Conservation (phyloP, 2,113 vertebrate genomes). For the Burhinus bistriatus region DNA sequence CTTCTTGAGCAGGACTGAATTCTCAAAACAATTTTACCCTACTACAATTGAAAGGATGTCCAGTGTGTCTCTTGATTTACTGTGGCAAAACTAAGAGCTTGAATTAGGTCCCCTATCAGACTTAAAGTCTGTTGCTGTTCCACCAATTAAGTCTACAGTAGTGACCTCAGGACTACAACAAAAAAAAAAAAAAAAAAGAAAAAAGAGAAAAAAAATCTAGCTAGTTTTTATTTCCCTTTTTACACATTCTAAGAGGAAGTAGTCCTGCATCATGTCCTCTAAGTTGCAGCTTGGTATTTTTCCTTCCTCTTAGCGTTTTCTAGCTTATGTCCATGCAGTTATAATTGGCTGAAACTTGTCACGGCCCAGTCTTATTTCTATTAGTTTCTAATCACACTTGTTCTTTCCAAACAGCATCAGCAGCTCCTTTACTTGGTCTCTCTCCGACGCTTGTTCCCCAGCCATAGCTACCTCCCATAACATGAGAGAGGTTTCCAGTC, state of each 20-base stretch:
- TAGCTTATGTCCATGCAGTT: neutral
- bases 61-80: neutral
- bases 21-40: neutral
- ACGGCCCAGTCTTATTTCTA: neutral
- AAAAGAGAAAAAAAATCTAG: neutral
- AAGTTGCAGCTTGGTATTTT: conserved; percentile 1
- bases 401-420: neutral
- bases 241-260: conserved; percentile 45
- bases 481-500: neutral
- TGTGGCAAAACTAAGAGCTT: neutral
- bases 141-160: neutral
- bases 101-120: neutral
- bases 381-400: neutral
- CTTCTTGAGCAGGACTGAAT: neutral
- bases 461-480: neutral
- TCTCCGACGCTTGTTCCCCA: neutral
- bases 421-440: neutral
- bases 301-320: conserved; percentile 37
- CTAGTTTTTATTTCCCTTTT: conserved; percentile 43
- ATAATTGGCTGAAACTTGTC: neutral
- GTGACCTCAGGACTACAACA: neutral
- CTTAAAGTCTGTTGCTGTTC: neutral
- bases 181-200: neutral
- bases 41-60: too few species aligned
- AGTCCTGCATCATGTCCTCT: neutral